Base-by-base conservation (phyloP, 2,797 vertebrate genomes). In the Sparus aurata region DNA sequence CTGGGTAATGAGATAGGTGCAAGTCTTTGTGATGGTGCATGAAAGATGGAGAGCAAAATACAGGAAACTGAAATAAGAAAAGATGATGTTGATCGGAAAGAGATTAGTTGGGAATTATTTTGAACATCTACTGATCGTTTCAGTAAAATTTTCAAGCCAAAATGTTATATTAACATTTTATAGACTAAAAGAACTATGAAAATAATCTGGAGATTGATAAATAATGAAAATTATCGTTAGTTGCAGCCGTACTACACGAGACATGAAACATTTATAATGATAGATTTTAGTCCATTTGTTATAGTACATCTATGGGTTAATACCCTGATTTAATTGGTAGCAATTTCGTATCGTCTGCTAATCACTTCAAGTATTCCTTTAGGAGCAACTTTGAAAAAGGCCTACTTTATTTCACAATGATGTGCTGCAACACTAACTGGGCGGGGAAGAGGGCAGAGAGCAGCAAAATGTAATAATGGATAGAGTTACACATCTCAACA, bases 1-100 rank as follows among this genome's bases (percentile, higher is more conserved):
- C 27, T 55, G 25, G 13, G 25, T 68, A 65, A 86, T 69, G 22
- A 87, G 63, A 68, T 47, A 57, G 67, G 22, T 63, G 23, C 63
- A 70, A 73, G 49, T 23, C 47, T 12, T 3, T 58, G 52, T 45
- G 30, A 66, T 45, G 27, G 66, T 25, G 52, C 15, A 23, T 20
- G 15, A 41, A 30, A 73, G 11, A 34, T 4, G 0, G 5, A 55
- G 13, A 57, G 27, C 12, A 50, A 52, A 72, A 68, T 27, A 23
- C 7, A 0, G 59, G 63, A 38, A 78, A 67, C n/a, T 38, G n/a
- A 23, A 27, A 68, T 12, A 45, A 23, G 7, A 58, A 58, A 67
- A 53, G 23, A 53, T 45, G 2, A 47, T 38, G 16, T 10, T 38
- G 34, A 38, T 38, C 34, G 9, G 9, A 38, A 38, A 34, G 6